Conservation (phyloP, 2,888 invertebrate species). For the Nephrotoma flavescens region DNA sequence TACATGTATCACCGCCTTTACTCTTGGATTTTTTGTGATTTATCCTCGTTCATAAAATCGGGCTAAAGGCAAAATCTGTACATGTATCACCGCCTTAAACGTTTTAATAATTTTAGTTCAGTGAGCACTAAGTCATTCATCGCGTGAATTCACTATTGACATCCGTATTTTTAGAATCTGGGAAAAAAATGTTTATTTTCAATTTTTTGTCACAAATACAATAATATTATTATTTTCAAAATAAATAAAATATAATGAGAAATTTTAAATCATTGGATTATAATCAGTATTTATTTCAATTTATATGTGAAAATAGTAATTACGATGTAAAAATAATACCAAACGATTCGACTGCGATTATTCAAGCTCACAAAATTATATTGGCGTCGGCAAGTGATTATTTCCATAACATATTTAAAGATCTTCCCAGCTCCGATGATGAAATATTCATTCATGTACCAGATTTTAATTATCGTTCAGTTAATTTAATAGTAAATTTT, state of each 20-base stretch:
- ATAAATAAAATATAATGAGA: neutral
- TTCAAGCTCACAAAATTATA: neutral
- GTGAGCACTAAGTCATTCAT: no score
- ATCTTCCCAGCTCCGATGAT: neutral
- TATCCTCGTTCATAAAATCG: no score
- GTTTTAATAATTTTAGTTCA: no score
- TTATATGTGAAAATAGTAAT: neutral
- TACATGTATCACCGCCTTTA: no score
- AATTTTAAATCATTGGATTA: neutral
- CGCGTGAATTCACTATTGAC: no score
- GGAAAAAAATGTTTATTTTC: no score
- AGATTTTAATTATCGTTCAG: neutral
- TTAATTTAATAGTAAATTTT: neutral
- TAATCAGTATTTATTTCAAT: neutral
- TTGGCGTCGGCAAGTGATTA: neutral
- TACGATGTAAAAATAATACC: neutral
- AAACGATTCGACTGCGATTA: neutral
- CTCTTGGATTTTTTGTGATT: no score
- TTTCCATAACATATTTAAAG: neutral
- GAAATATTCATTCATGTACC: neutral
- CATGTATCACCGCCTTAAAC: no score
- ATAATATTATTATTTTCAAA: no score
- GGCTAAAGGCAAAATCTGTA: no score
- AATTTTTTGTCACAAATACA: no score
- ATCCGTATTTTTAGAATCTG: no score